phyloP scores from a whole-genome alignment of 2,113 vertebrate genomes.

The Albula goreensis region DNA sequence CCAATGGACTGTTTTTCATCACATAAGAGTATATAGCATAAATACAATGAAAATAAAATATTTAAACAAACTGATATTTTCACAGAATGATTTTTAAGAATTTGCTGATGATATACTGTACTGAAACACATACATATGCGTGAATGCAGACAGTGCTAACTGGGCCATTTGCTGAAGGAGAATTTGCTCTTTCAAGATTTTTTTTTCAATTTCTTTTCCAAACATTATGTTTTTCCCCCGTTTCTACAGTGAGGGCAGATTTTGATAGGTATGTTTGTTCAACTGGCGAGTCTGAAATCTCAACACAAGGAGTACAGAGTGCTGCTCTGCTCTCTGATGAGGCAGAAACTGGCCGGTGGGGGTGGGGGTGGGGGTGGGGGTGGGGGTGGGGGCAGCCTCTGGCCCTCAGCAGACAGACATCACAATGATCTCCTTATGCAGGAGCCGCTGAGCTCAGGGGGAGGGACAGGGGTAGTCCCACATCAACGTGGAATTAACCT shows the following conservation, averaged over 20 bases:
- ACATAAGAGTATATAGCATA: too few relatives aligned
- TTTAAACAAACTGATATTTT: too few relatives aligned
- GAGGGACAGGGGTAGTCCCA: not conserved
- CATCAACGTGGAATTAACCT: not conserved
- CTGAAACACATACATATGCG: too few relatives aligned
- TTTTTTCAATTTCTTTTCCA: not conserved
- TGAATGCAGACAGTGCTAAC: not conserved
- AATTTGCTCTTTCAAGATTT: not conserved
- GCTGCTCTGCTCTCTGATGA: not conserved
- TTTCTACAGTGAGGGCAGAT: not conserved
- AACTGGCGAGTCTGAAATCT: slow-evolving; percentile 5
- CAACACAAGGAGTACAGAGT: not conserved
- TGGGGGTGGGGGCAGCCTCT: not conserved
- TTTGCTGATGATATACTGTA: too few relatives aligned
- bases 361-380: too few relatives aligned
- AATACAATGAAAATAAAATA: too few relatives aligned
- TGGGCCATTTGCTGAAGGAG: not conserved
- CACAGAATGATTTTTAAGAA: too few relatives aligned
- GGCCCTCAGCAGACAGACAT: not conserved
- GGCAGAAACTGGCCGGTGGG: not conserved
- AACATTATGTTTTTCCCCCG: not conserved
- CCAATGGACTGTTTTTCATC: too few relatives aligned
- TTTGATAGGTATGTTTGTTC: slow-evolving; percentile 7
- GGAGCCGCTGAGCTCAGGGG: not conserved
- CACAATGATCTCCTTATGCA: not conserved